These are phyloP conservation scores for Brienomyrus brachyistius DNA, from an alignment of 2,113 vertebrate genomes.

Conservation along the genomic window DNA sequence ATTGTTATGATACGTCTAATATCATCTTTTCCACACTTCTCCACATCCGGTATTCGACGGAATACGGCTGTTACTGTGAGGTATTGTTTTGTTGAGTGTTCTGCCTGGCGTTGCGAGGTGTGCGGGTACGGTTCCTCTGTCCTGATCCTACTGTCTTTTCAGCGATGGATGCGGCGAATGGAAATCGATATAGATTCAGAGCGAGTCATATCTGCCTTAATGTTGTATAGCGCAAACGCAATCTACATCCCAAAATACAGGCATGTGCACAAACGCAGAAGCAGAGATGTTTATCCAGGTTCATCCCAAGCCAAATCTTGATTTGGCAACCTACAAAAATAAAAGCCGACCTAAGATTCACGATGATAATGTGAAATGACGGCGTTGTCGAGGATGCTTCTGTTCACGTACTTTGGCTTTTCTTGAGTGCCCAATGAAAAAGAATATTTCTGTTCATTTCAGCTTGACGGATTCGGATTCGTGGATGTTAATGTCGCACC, in stretches of 20 bases:
- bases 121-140: conserved; percentile 32
- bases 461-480: background rate
- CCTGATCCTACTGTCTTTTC: conserved; percentile 46
- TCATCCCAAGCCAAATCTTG: background rate
- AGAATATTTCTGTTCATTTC: background rate
- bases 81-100: conserved; percentile 28
- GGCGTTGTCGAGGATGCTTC: background rate
- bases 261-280: background rate
- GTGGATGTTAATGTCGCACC: conserved; percentile 25
- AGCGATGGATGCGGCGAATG: conserved; percentile 56
- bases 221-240: conserved; percentile 48
- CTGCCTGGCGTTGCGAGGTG: conserved; percentile 36
- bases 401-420: background rate
- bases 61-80: background rate
- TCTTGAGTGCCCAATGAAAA: background rate
- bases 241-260: conserved; percentile 54
- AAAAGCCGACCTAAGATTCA: background rate
- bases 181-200: conserved; percentile 62
- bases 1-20: background rate
- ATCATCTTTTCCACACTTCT: background rate
- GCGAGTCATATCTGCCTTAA: conserved; percentile 62
- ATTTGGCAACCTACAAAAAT: conserved; percentile 6
- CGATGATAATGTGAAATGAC: background rate
- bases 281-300: background rate
- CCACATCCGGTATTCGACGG: background rate